Evolutionary conservation across 1,140 invertebrate species (phyloP), one percentile per base, ranked within the genome.

Genomic region (Magallana gigas): DNA sequence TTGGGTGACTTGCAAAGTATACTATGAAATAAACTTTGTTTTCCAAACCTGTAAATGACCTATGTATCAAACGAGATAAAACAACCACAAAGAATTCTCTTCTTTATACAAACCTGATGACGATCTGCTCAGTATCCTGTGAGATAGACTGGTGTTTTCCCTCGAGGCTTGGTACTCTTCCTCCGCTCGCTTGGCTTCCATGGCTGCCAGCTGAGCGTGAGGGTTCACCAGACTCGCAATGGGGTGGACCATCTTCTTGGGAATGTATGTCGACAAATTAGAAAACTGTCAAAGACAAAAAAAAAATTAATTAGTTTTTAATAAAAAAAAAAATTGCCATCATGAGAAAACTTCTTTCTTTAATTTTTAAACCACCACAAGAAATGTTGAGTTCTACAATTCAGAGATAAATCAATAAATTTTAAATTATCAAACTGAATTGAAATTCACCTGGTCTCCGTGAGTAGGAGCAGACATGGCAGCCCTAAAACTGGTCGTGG

Each of bases 211-310:
- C 23, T 88, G 84, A 18, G 88, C 88, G 76, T 93, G 91, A 23
- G 92, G 92, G 64, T 93, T 93, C 7, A 93, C 90, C 57, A 93
- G 80, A 86, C 91, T 92, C 1, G 92, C 86, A 9, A 93, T 90
- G 4, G 92, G 88, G 57, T 93, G 92, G 11, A 93, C 87, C 90
- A 91, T 91, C 68, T 87, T 91, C 57, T 88, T 88, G 8, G 90
- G 90, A 7, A 89, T 57, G 29, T 76, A 86, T 23, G 85, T 89
- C 3, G 88, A 89, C 29, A 89, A 85, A 64, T 87, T 89, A 36
- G 88, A 87, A 16, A 86, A 87, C 88, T 89, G 57, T 85, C 82
- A 87, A 56, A 9, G 16, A 36, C 29, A 68, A 9, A 84, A 23
- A 18, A 84, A 12, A 84, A 12, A 4, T 80, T 80, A 4, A 80